Base-by-base conservation (phyloP, 2,888 invertebrate species). In the Strigamia crassipes region DNA sequence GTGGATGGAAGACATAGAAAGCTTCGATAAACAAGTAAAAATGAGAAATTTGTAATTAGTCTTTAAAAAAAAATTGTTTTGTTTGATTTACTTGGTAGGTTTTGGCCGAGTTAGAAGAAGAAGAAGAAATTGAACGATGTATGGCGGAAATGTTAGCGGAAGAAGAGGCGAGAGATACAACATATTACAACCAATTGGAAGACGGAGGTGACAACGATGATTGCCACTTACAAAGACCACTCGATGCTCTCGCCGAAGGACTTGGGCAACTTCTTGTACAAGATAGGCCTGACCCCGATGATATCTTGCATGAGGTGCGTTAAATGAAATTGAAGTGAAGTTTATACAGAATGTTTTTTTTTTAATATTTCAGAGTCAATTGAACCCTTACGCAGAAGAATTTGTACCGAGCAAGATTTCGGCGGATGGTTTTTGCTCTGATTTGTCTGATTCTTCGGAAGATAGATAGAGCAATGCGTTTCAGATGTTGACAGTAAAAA, bases 1-100 rank as follows among this genome's bases (percentile, higher is more conserved):
- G 90, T 96, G 96, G 96, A 96, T 96, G 96, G 96, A 96, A 87
- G 93, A 95, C 86, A 94, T 96, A 86, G 96, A 96, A 86, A 96
- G 96, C 86, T 96, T 96, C 87, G 96, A 96, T 86, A 94, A 94
- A 88, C 93, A 94, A 91, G 96, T 94, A 88, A 4, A 12, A 13
- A n/a, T 3, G 21, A 13, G n/a, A 51, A 80, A 27, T 27, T 18
- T 1, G 12, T 18, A 12, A 5, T 73, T 73, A n/a, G n/a, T 12
- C 5, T 61, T 23, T 66, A n/a, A n/a, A n/a, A 18, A 61, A 9
- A 61, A 61, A 61, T 61, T 9, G 5, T 9, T 61, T 21, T 61
- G 1, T 66, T 3, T 51, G 8, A 51, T 13, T 66, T 21, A 23
- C 12, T 66, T 23, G 21, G 12, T 12, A 83, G 83, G 83, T 83